These are phyloP conservation scores for Caretta caretta DNA, from an alignment of 2,113 vertebrate species.

Conservation along the genomic window DNA sequence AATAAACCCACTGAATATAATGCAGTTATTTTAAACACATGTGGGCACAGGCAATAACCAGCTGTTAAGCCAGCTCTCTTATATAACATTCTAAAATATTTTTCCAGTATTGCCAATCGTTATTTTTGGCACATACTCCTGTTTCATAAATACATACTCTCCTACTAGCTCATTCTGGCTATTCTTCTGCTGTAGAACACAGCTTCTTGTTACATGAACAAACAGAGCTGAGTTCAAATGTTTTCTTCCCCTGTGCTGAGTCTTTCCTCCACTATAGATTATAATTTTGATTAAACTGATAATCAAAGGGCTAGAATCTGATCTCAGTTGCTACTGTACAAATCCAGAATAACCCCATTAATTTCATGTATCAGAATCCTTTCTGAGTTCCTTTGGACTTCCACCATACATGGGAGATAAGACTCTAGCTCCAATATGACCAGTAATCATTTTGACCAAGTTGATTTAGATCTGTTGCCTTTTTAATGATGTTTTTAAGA, in stretches of 20 bases:
- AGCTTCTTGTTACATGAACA: neutral
- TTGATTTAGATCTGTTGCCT: neutral
- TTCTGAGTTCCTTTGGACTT: neutral
- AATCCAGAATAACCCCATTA: neutral
- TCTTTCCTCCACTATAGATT: neutral
- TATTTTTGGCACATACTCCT: conserved; percentile 47
- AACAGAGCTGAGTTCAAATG: neutral
- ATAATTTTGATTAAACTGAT: neutral
- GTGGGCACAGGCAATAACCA: conserved; percentile 68
- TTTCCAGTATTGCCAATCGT: conserved; percentile 44
- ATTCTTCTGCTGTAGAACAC: conserved; percentile 10
- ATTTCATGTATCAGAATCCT: neutral
- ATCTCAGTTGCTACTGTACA: neutral
- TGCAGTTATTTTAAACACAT: conserved; percentile 62
- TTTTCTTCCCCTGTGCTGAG: neutral
- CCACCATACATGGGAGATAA: neutral
- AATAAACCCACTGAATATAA: conserved; percentile 53
- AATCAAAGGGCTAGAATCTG: neutral
- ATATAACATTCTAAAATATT: conserved; percentile 62
- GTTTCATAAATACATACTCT: conserved; percentile 53
- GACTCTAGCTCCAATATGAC: neutral
- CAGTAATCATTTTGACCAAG: neutral
- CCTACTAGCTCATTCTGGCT: conserved; percentile 24
- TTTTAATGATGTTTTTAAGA: neutral
- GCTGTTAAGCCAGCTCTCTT: conserved; percentile 70